phyloP scores from a whole-genome alignment of 2,888 invertebrate genomes.

The Drosophila helvetica region DNA sequence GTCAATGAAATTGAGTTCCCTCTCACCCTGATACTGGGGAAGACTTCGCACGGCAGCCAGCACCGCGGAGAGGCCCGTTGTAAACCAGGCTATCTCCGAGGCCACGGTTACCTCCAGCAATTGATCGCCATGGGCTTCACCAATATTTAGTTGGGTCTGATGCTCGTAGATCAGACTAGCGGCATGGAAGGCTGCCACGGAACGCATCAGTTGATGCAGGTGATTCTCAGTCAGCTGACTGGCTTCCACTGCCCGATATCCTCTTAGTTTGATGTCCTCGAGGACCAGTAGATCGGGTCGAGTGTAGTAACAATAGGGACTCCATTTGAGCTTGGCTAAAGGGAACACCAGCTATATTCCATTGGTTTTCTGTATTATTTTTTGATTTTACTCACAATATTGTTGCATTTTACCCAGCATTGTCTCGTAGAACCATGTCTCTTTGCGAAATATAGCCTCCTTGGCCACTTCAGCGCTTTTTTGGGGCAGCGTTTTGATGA shows the following conservation, averaged over 20 bases:
- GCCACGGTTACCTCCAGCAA: slow-evolving; percentile 74
- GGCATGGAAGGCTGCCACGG: slow-evolving; percentile 83
- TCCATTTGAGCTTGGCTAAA: slow-evolving; percentile 65
- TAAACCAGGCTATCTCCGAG: slow-evolving; percentile 73
- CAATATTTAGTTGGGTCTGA: slow-evolving; percentile 56
- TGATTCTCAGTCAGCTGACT: slow-evolving; percentile 59
- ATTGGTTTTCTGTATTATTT: not conserved
- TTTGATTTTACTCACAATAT: slow-evolving; percentile 53
- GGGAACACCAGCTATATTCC: not conserved
- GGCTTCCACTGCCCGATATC: slow-evolving; percentile 45
- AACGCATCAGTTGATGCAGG: slow-evolving; percentile 77
- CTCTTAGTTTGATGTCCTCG: slow-evolving; percentile 79
- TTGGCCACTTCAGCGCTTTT: slow-evolving; percentile 61
- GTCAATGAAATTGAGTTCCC: slow-evolving; percentile 62
- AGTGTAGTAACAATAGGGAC: slow-evolving; percentile 78
- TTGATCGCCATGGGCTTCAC: slow-evolving; percentile 39
- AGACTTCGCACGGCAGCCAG: slow-evolving; percentile 59
- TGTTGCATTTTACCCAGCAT: slow-evolving; percentile 61
- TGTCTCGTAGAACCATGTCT: slow-evolving; percentile 67
- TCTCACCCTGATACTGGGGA: slow-evolving; percentile 55
- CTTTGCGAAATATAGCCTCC: slow-evolving; percentile 73
- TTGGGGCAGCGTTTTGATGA: slow-evolving; percentile 73
- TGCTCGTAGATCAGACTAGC: slow-evolving; percentile 82
- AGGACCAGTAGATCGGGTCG: slow-evolving; percentile 81
- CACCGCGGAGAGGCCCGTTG: slow-evolving; percentile 70